Evolutionary conservation across 2,888 invertebrate genomes (phyloP).

Genomic region (Parochlus steinenii): DNA sequence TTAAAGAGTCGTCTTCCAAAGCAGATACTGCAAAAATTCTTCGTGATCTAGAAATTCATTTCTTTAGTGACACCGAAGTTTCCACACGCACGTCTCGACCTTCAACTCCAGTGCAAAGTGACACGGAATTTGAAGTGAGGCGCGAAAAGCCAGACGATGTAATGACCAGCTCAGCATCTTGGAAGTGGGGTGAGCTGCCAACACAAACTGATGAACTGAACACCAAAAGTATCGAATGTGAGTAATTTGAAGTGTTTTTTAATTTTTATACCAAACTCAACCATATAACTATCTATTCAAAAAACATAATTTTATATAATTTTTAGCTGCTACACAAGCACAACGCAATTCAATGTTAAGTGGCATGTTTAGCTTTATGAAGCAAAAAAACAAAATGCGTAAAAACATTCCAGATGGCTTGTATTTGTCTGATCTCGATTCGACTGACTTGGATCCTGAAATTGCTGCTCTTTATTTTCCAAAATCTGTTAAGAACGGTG

Average conservation of each 20-base stretch:
- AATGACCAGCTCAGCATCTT: conserved; percentile 35
- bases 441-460: conserved; percentile 84
- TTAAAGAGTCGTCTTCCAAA: conserved; percentile 10
- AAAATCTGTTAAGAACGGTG: conserved; percentile 19
- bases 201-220: conserved; percentile 18
- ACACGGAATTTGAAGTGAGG: conserved; percentile 75
- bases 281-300: not conserved
- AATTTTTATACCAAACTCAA: not conserved
- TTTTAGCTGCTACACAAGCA: conserved; percentile 7
- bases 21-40: conserved; percentile 20
- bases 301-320: not conserved
- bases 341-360: conserved; percentile 56
- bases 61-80: conserved; percentile 82
- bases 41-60: conserved; percentile 57
- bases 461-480: conserved; percentile 77
- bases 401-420: conserved; percentile 50
- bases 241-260: too few relatives aligned
- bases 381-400: conserved; percentile 45
- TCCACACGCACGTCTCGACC: conserved; percentile 42
- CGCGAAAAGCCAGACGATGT: conserved; percentile 28
- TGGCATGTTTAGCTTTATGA: conserved; percentile 89
- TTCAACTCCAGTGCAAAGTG: conserved; percentile 78
- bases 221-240: conserved; percentile 25
- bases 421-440: conserved; percentile 81
- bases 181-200: conserved; percentile 86